A percentile compares a stretch with the other conserved stretches of the same genome.
Evolutionary conservation across 2,797 vertebrate species (phyloP).

Genomic region (Pipistrellus pipistrellus): DNA sequence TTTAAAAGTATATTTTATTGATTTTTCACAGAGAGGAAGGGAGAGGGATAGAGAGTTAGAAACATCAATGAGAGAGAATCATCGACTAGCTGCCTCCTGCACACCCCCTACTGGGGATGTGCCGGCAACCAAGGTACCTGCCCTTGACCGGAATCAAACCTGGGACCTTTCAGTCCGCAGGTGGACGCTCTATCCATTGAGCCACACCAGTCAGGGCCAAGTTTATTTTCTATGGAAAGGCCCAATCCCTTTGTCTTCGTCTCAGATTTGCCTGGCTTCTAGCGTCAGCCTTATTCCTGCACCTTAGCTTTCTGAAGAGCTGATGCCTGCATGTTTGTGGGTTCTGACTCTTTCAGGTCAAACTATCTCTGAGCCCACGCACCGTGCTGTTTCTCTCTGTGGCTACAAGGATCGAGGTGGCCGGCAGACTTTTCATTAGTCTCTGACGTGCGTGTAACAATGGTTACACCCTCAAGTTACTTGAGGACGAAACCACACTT

Average conservation of each 20-base stretch:
- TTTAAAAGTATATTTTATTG: no score
- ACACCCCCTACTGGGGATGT: no score
- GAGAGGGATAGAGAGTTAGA: no score
- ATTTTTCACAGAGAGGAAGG: no score
- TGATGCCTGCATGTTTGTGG: background rate
- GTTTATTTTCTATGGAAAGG: background rate
- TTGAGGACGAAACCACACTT: constrained; percentile 27
- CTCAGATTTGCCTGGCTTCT: constrained; percentile 9
- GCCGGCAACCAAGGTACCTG: no score
- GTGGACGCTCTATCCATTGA: no score
- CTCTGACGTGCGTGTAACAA: constrained; percentile 15
- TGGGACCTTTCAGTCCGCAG: no score
- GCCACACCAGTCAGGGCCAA: background rate
- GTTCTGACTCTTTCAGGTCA: background rate
- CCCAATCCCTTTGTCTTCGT: background rate
- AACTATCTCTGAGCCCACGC: background rate
- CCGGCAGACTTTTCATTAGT: background rate
- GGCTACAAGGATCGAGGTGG: background rate
- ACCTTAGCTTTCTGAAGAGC: background rate
- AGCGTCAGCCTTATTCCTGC: background rate
- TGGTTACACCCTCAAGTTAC: constrained; percentile 44
- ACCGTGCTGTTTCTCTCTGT: constrained; percentile 3
- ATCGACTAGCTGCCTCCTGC: no score
- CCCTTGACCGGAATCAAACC: no score
- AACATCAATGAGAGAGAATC: no score